Evolutionary conservation across 2,797 vertebrate genomes (phyloP), one percentile per base, ranked within the genome.

Genomic region (Ctenochaetus hawaiiensis): DNA sequence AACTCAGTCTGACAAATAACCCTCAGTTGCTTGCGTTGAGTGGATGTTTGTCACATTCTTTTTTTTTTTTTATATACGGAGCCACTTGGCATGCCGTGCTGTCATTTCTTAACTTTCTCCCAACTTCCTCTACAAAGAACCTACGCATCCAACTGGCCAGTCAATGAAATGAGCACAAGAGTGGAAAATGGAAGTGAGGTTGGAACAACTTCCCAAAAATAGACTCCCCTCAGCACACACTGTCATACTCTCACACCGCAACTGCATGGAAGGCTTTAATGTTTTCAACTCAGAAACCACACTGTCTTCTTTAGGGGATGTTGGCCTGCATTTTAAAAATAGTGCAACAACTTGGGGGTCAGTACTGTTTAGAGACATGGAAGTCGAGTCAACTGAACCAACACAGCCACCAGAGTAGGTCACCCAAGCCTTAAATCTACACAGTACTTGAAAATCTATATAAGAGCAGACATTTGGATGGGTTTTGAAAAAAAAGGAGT

Each of bases 121-220:
- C 20, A 67, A 67, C 65, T 61, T 82, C 49, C 22, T 51, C 66
- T 76, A 52, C 53, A 59, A 71, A 61, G 18, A 62, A 20, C 17
- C 22, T 18, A 44, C 5, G 1, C 47, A 63, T 69, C 66, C 75
- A 83, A 77, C 14, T 20, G 68, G 60, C 72, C 72, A 83, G 73
- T 83, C 84, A 85, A 83, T 86, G 77, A 85, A 89, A 90, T 82
- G 67, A 90, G 83, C 77, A 79, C 62, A 68, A 66, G 44, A 67
- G 66, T 56, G 83, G 80, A 90, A 85, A 88, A 76, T 72, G 76
- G 45, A 86, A 74, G 83, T 62, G 81, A 87, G 87, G 86, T 82
- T 80, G 83, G 87, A 87, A 89, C 73, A 80, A 72, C 75, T 82
- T 86, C 78, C 88, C 88, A 62, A 87, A 93, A 89, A 92, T 89